Evolutionary conservation across 2,797 vertebrate species (phyloP).

Genomic region (Amblyopsis hoosieri): DNA sequence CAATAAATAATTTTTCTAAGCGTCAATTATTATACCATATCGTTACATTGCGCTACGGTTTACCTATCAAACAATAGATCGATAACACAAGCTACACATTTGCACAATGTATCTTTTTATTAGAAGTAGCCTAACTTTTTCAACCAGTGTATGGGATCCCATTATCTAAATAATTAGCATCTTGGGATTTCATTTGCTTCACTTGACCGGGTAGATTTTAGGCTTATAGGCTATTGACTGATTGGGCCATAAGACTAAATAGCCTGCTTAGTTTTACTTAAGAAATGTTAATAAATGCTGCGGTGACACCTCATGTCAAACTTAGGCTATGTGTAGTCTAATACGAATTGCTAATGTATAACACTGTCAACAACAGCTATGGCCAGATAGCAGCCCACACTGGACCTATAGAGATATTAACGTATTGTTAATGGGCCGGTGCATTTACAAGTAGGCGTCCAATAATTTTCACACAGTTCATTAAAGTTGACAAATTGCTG

Average conservation of each 20-base stretch:
- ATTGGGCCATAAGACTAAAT: slow-evolving; percentile 1
- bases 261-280: background rate
- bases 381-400: slow-evolving; percentile 6
- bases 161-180: background rate
- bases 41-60: slow-evolving; percentile 3
- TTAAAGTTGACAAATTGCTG: slow-evolving; percentile 34
- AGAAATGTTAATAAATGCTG: slow-evolving; percentile 15
- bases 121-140: background rate
- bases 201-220: background rate
- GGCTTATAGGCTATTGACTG: background rate
- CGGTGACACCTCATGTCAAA: background rate
- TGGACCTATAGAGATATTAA: slow-evolving; percentile 31
- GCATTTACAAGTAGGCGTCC: slow-evolving; percentile 28
- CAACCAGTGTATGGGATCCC: background rate
- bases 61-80: slow-evolving; percentile 5
- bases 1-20: slow-evolving; percentile 25
- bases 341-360: slow-evolving; percentile 32
- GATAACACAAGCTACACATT: too few relatives aligned
- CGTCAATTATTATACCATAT: slow-evolving; percentile 1
- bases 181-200: slow-evolving; percentile 6
- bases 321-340: background rate
- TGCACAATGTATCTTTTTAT: background rate
- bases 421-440: slow-evolving; percentile 27
- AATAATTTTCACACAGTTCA: slow-evolving; percentile 45
- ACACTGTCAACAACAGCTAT: slow-evolving; percentile 2